Evolutionary conservation across 2,113 vertebrate genomes (phyloP).

Genomic region (Potamarius usumacintae): DNA sequence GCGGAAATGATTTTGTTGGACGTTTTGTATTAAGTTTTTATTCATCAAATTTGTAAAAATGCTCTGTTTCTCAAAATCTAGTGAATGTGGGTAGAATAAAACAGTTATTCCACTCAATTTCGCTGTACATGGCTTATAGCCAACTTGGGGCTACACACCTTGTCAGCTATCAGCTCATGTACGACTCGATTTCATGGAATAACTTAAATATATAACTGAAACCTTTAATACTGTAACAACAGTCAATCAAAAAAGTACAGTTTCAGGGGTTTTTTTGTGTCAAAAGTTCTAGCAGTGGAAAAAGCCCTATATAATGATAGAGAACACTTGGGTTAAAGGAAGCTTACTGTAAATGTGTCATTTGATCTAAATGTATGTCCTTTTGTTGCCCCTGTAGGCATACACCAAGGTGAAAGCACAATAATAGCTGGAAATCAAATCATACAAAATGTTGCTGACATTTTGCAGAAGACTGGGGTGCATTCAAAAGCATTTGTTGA

Average conservation of each 20-base stretch:
- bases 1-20: too few species aligned
- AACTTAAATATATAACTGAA: not conserved
- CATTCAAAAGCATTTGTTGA: not conserved
- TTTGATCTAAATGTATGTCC: constrained; percentile 3
- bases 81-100: too few species aligned
- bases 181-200: too few species aligned
- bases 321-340: constrained; percentile 31
- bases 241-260: not conserved
- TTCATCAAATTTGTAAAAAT: too few species aligned
- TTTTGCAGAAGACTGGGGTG: not conserved
- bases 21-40: too few species aligned
- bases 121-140: too few species aligned
- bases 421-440: not conserved
- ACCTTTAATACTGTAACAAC: not conserved
- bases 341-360: constrained; percentile 15
- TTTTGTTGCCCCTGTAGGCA: constrained; percentile 17
- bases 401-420: constrained; percentile 18
- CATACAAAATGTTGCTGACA: not conserved
- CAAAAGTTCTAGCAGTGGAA: not conserved
- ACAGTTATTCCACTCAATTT: too few species aligned
- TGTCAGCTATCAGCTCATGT: too few species aligned
- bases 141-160: too few species aligned
- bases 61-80: too few species aligned
- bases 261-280: not conserved
- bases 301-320: constrained; percentile 24